Conservation (phyloP, 2,888 invertebrate genomes). For the Melieria omissa region DNA sequence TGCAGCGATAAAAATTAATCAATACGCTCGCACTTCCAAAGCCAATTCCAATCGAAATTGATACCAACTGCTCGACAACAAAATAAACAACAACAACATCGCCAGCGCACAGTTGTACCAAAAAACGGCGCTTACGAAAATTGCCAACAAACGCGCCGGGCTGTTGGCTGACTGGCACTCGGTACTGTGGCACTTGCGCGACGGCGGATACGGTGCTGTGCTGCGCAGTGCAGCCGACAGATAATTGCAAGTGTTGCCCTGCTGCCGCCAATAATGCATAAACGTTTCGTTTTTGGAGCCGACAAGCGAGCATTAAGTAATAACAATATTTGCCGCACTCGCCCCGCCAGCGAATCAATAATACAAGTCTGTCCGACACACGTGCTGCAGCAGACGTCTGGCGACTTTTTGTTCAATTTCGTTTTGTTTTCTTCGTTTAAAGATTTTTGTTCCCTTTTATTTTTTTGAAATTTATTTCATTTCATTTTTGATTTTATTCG, state of each 20-base stretch:
- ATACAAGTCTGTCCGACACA: no score
- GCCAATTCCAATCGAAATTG: slow-evolving; percentile 49
- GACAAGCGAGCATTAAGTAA: slow-evolving; percentile 36
- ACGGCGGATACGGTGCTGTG: background rate
- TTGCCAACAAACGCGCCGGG: no score
- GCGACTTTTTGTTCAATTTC: no score
- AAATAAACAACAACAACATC: slow-evolving; percentile 6
- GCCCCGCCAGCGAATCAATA: no score
- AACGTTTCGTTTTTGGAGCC: background rate
- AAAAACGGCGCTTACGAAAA: no score
- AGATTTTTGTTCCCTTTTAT: background rate
- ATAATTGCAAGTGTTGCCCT: slow-evolving; percentile 12
- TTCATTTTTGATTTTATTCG: slow-evolving; percentile 41
- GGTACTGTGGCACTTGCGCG: background rate
- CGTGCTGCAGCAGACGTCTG: no score
- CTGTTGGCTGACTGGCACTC: no score
- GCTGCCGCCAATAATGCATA: slow-evolving; percentile 26
- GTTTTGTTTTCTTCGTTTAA: no score
- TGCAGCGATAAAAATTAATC: slow-evolving; percentile 60
- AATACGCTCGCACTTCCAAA: slow-evolving; percentile 56
- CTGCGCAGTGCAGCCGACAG: slow-evolving; percentile 4
- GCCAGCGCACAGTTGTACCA: background rate
- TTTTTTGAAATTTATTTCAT: slow-evolving; percentile 13
- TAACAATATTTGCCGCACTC: slow-evolving; percentile 34
- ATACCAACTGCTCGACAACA: slow-evolving; percentile 29